These are phyloP conservation scores for Adoxophyes honmai DNA, from an alignment of 1,140 invertebrate species.

Conservation along the genomic window DNA sequence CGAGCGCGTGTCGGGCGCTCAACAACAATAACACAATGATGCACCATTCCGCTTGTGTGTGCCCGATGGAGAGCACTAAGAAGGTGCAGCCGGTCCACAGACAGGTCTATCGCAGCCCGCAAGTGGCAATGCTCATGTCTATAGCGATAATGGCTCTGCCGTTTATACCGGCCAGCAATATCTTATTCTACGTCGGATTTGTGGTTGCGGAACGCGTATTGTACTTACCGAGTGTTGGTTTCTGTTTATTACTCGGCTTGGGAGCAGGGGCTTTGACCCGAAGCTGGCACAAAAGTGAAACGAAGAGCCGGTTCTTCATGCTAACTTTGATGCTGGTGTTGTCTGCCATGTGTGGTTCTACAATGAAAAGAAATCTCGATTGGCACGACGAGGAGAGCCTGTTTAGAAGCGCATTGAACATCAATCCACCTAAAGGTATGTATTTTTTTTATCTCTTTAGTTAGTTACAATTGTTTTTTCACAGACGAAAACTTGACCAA, in stretches of 20 bases:
- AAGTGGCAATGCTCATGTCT: slow-evolving; percentile 79
- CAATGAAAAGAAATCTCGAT: slow-evolving; percentile 90
- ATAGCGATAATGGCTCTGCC: slow-evolving; percentile 90
- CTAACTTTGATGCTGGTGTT: slow-evolving; percentile 79
- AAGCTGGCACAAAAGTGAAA: slow-evolving; percentile 71
- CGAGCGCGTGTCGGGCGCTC: slow-evolving; percentile 72
- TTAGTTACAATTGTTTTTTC: neutral
- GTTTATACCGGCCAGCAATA: slow-evolving; percentile 95
- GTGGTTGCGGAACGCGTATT: slow-evolving; percentile 97
- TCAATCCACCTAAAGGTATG: slow-evolving; percentile 99
- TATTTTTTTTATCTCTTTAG: slow-evolving; percentile 19
- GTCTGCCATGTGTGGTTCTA: slow-evolving; percentile 86
- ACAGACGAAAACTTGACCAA: too few relatives aligned
- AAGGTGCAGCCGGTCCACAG: slow-evolving; percentile 43
- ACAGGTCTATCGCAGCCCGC: slow-evolving; percentile 56
- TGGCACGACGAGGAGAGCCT: slow-evolving; percentile 96
- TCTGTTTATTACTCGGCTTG: slow-evolving; percentile 91
- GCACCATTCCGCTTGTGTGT: slow-evolving; percentile 66
- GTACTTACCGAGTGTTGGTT: slow-evolving; percentile 97
- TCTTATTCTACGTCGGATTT: slow-evolving; percentile 97
- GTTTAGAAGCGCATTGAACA: slow-evolving; percentile 91
- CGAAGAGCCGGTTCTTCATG: slow-evolving; percentile 67
- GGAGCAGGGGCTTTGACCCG: slow-evolving; percentile 78
- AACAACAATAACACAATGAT: slow-evolving; percentile 79
- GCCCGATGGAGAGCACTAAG: slow-evolving; percentile 46